Conservation (phyloP, 2,797 vertebrate species). For the Alcedo quadribrachys region DNA sequence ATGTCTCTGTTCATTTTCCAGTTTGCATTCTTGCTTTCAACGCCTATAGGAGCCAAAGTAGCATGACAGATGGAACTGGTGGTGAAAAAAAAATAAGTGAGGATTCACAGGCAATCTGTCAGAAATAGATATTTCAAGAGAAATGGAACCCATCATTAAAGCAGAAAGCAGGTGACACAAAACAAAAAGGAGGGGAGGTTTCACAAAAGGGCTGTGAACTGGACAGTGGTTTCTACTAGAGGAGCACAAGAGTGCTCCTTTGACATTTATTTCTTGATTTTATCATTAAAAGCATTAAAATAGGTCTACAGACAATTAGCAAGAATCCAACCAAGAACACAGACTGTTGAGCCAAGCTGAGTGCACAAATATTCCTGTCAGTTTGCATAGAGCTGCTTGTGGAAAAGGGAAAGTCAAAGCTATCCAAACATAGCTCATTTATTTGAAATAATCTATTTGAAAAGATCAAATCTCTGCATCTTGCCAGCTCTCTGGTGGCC, state of each 20-base stretch:
- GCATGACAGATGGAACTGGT: background rate
- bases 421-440: background rate
- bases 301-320: background rate
- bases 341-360: background rate
- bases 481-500: background rate
- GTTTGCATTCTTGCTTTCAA: background rate
- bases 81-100: conserved; percentile 1
- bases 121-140: background rate
- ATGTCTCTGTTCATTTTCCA: background rate
- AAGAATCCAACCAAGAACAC: background rate
- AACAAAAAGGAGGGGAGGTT: background rate
- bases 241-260: background rate
- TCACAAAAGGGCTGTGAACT: background rate
- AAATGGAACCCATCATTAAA: background rate
- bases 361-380: background rate
- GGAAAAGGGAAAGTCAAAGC: background rate
- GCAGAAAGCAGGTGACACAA: background rate
- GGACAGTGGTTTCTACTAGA: background rate
- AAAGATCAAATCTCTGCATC: background rate
- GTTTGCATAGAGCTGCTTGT: background rate
- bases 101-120: background rate
- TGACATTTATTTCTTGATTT: background rate
- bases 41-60: background rate
- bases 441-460: background rate
- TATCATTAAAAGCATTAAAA: background rate